Base-by-base conservation (phyloP, 2,797 vertebrate genomes). In the Dendrocincla fuliginosa region DNA sequence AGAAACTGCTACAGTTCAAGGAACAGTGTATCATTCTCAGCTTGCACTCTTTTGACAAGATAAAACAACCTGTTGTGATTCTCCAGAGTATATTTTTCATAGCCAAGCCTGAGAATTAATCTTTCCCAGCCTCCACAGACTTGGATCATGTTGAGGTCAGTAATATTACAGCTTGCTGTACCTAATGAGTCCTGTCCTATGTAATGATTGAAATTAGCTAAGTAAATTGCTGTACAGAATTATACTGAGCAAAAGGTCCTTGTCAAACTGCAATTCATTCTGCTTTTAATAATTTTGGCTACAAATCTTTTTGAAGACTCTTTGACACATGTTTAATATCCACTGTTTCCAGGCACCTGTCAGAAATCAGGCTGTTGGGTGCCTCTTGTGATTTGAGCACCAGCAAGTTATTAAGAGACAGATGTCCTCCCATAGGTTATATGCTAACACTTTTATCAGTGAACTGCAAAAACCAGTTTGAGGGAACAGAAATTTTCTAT, bases 1-100 rank as follows among this genome's bases (percentile, higher is more conserved):
- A 95, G 73, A 93, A 94, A 91, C 76, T 78, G 85, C 85, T 91
- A 93, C 67, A 95, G 64, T 60, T 97, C 81, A 95, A 95, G 56
- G 47, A 96, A 94, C 2, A 16, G 20, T 5, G 2, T 19, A 88
- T 67, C 50, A 91, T 78, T 92, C 65, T 65, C 61, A 91, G 46
- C 7, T 85, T 89, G 87, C n/a, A 74, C n/a, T 75, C 70, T 71
- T 74, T 60, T n/a, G 46, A 61, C 37, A 91, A 69, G 25, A 89
- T 76, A 41, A 67, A 92, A 90, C 57, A 86, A 78, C 70, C 55
- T 73, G 27, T 39, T 78, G 68, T 78, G 73, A 91, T 76, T 87
- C 7, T 7, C 57, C 53, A 83, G 71, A 68, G 50, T 25, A 52
- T 9, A 49, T 60, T 89, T 87, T 80, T 80, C 73, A 88, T 11